Conservation (phyloP, 2,797 vertebrate species). For the Merluccius polli region DNA sequence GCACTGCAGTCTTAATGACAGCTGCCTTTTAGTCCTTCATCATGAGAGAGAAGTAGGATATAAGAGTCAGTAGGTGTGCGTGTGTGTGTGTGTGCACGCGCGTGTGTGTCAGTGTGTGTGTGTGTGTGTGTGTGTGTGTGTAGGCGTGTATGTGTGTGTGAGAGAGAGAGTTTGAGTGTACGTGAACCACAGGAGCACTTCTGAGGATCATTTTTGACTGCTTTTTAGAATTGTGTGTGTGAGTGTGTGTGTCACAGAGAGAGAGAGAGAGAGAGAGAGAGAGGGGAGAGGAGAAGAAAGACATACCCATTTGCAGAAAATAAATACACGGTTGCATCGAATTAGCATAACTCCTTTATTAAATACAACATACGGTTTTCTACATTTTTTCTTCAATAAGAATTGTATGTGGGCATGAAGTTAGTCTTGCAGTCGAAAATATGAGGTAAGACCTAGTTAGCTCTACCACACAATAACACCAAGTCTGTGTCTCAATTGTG, state of each 20-base stretch:
- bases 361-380: too few relatives aligned
- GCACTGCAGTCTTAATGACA: slow-evolving; percentile 44
- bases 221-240: slow-evolving; percentile 29
- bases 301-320: not conserved
- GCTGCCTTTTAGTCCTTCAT: slow-evolving; percentile 46
- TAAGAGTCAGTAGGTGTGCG: not conserved
- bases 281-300: not conserved
- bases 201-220: slow-evolving; percentile 39
- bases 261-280: not conserved
- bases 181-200: slow-evolving; percentile 33
- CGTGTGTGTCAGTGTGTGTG: slow-evolving; percentile 17
- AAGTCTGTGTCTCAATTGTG: not conserved
- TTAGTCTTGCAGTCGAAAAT: not conserved
- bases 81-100: slow-evolving; percentile 19
- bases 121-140: slow-evolving; percentile 13
- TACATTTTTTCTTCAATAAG: too few relatives aligned
- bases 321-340: not conserved
- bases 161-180: slow-evolving; percentile 19
- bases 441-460: not conserved
- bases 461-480: too few relatives aligned
- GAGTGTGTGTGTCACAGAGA: slow-evolving; percentile 27
- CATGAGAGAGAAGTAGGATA: slow-evolving; percentile 6
- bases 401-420: not conserved
- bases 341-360: not conserved
- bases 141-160: slow-evolving; percentile 24